Evolutionary conservation across 2,113 vertebrate species (phyloP).

Genomic region (Potamarius usumacintae): DNA sequence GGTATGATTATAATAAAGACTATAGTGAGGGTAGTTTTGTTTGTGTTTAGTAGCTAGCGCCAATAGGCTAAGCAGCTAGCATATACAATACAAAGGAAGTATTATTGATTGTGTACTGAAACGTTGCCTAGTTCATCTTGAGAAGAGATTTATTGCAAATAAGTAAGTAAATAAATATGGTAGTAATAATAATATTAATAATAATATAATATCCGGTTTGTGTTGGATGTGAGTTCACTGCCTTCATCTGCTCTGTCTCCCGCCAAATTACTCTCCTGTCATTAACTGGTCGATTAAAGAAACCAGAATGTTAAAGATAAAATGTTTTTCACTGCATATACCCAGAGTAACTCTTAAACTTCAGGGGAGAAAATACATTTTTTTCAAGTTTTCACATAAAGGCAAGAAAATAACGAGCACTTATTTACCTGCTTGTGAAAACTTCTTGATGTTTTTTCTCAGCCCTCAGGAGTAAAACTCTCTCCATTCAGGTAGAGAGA

Average conservation of each 20-base stretch:
- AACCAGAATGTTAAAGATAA: background rate
- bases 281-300: background rate
- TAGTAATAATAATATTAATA: too few relatives aligned
- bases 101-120: too few relatives aligned
- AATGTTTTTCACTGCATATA: background rate
- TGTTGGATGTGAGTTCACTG: background rate
- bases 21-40: background rate
- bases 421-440: background rate
- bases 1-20: constrained; percentile 52
- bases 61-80: background rate
- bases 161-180: too few relatives aligned
- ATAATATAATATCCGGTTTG: background rate
- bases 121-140: too few relatives aligned
- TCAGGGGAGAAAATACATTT: background rate
- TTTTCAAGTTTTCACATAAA: background rate
- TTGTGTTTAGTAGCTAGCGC: background rate
- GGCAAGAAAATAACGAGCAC: too few relatives aligned
- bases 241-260: constrained; percentile 9
- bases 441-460: background rate
- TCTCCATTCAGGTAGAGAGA: background rate
- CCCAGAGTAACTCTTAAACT: too few relatives aligned
- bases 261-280: constrained; percentile 20
- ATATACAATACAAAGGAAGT: background rate
- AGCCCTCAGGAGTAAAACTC: too few relatives aligned
- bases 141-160: too few relatives aligned